Conservation (phyloP, 2,888 invertebrate genomes). For the Colostygia pectinataria region DNA sequence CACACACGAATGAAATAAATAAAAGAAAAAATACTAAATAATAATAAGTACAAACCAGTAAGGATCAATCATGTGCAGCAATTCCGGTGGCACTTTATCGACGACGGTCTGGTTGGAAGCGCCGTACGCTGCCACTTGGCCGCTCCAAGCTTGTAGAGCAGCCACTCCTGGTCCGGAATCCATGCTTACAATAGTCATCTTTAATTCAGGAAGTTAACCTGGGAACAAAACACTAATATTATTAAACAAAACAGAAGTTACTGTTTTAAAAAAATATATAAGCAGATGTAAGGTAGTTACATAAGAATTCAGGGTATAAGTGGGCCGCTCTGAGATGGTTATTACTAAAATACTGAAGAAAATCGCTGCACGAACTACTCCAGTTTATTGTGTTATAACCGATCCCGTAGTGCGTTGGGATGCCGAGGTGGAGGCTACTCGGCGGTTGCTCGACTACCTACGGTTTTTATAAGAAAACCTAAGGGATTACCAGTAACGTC, state of each 20-base stretch:
- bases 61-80: constrained; percentile 89
- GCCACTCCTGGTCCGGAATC: constrained; percentile 74
- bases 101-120: constrained; percentile 90
- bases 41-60: constrained; percentile 84
- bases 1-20: too few relatives aligned
- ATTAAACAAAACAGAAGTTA: not conserved
- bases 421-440: constrained; percentile 78
- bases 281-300: constrained; percentile 43
- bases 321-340: constrained; percentile 70
- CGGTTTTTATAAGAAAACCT: constrained; percentile 66
- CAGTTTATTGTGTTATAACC: constrained; percentile 75
- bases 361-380: constrained; percentile 82
- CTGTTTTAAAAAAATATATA: not conserved
- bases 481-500: constrained; percentile 64
- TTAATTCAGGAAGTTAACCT: constrained; percentile 45
- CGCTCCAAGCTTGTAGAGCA: constrained; percentile 76
- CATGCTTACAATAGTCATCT: constrained; percentile 68
- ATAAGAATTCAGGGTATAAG: constrained; percentile 50
- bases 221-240: constrained; percentile 24
- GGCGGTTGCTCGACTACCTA: constrained; percentile 34
- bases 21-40: not conserved
- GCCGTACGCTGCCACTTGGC: constrained; percentile 74
- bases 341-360: constrained; percentile 81
- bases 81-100: constrained; percentile 90
- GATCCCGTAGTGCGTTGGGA: constrained; percentile 64